A percentile compares a stretch with the other conserved stretches of the same genome.
Conservation (phyloP, 2,888 invertebrate species). For the Leptopterna dolabrata region DNA sequence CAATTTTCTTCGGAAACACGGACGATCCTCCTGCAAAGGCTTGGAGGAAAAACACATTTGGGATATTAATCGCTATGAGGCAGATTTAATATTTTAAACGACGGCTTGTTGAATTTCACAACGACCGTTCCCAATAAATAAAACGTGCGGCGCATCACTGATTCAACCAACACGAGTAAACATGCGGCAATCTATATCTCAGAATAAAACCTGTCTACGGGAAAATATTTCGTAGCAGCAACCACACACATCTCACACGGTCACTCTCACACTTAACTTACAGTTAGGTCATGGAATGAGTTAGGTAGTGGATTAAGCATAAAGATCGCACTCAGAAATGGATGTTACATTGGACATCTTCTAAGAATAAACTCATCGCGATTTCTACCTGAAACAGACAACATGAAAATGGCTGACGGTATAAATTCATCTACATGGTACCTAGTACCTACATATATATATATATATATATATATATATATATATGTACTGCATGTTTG, state of each 20-base stretch:
- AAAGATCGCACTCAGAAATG: neutral
- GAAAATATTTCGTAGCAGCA: neutral
- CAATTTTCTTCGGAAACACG: too few relatives aligned
- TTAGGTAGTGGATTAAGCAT: too few relatives aligned
- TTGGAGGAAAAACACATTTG: too few relatives aligned
- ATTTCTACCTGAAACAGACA: slow-evolving; percentile 4
- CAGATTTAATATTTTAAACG: too few relatives aligned
- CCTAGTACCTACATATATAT: too few relatives aligned
- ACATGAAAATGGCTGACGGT: too few relatives aligned
- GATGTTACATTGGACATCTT: slow-evolving; percentile 14
- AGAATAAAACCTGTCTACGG: neutral
- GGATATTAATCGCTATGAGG: too few relatives aligned
- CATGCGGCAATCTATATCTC: neutral
- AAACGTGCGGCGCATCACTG: neutral
- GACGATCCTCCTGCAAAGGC: too few relatives aligned
- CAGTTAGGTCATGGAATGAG: neutral
- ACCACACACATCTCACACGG: too few relatives aligned
- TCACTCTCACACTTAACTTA: neutral
- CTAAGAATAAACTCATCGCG: slow-evolving; percentile 2
- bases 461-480: too few relatives aligned
- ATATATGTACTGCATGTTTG: too few relatives aligned
- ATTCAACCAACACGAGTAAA: neutral
- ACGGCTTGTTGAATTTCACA: neutral
- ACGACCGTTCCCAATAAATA: neutral
- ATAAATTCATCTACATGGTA: too few relatives aligned